Evolutionary conservation across 2,888 invertebrate species (phyloP), one percentile per base, ranked within the genome.

Genomic region (Gymnosoma rotundatum): DNA sequence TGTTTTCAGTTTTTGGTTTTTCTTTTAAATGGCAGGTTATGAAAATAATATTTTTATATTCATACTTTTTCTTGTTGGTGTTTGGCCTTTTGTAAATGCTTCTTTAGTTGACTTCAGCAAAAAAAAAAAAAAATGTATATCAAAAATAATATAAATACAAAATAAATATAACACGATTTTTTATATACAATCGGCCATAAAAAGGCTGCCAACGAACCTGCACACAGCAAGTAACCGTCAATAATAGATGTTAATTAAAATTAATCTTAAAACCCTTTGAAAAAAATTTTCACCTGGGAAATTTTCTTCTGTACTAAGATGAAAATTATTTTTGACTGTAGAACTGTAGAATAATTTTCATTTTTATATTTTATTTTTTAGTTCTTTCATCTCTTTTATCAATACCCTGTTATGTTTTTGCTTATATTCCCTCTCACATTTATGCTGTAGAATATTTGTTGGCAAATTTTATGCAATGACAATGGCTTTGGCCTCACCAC

Each of bases 391-490:
- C n/a, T 36, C 16, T n/a, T 61, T 38, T 18, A 4, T 12, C 1
- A 25, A 14, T 7, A 79, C 66, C 52, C 66, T 79, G 69, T 61
- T 52, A 12, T 20, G 21, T 42, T 36, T 36, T 12, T 60, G 16
- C 66, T 25, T 18, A 32, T 25, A 36, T 54, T 63, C 67, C 50
- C 38, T 38, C 21, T 36, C 21, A 60, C 45, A 63, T 42, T 58
- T 60, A 58, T 48, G 12, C 16, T 38, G 21, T 60, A 69, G 63
- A 67, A 78, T 74, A 81, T 87, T 86, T 85, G 82, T 83, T 87
- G 86, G 89, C 89, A 90, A 90, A 90, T 90, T 90, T 90, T 89
- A 90, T 90, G 89, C 90, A 90, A 90, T 90, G 89, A 90, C 90
- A 90, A 90, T 90, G 89, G 90, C 90, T 90, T 90, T 90, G 89